These are phyloP conservation scores for Germaria angustata DNA, from an alignment of 2,888 invertebrate genomes.

Conservation along the genomic window DNA sequence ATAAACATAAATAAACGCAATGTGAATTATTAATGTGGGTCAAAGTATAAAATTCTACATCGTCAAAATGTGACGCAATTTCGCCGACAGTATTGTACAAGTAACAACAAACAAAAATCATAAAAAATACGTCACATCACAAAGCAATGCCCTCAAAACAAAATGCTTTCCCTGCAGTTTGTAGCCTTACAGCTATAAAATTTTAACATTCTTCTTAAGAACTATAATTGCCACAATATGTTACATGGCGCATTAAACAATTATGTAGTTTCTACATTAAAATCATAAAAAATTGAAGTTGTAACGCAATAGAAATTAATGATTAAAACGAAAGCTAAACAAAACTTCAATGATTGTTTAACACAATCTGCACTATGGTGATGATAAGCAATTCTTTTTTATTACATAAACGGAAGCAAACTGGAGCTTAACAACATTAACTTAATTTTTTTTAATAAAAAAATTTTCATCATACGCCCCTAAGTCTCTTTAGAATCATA, in stretches of 20 bases:
- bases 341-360: conserved; percentile 37
- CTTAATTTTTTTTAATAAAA: background rate
- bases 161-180: background rate
- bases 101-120: background rate
- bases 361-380: too few species aligned
- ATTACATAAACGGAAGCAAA: too few species aligned
- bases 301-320: background rate
- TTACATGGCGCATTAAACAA: conserved; percentile 1
- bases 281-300: conserved; percentile 11
- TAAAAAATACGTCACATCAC: background rate
- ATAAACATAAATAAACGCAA: conserved; percentile 62
- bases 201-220: too few species aligned
- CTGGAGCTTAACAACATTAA: background rate
- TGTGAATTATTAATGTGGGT: conserved; percentile 63
- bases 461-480: conserved; percentile 46
- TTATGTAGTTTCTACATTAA: background rate
- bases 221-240: conserved; percentile 4
- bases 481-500: background rate
- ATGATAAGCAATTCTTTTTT: too few species aligned
- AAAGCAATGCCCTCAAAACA: too few species aligned
- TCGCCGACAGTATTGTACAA: conserved; percentile 9
- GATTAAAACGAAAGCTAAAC: background rate
- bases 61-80: conserved; percentile 52
- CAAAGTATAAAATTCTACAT: conserved; percentile 60
- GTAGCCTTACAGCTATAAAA: background rate